Evolutionary conservation across 1,140 invertebrate species (phyloP).

Genomic region (Drosophila obscura): DNA sequence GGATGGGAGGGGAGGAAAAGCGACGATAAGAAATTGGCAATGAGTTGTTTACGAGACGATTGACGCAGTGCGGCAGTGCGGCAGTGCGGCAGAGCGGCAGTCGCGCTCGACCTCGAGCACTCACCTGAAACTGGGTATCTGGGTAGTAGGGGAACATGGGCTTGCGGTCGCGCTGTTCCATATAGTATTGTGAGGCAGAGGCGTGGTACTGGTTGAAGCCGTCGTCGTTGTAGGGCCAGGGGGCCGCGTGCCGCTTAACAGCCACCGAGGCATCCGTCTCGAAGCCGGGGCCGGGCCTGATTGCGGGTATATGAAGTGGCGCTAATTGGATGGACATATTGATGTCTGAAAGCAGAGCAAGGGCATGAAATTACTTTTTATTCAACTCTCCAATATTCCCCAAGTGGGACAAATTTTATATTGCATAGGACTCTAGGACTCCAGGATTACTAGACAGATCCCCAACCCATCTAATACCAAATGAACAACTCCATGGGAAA

Average conservation of each 20-base stretch:
- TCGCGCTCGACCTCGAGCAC: conserved; percentile 27
- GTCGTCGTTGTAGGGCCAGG: conserved; percentile 80
- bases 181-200: conserved; percentile 74
- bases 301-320: conserved; percentile 83
- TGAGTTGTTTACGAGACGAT: conserved; percentile 57
- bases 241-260: conserved; percentile 81
- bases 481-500: too few relatives aligned
- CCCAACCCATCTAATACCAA: too few relatives aligned
- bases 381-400: not conserved
- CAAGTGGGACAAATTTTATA: too few relatives aligned
- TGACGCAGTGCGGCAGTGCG: too few relatives aligned
- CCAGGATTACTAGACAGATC: too few relatives aligned
- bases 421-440: too few relatives aligned
- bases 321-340: conserved; percentile 82
- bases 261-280: conserved; percentile 79
- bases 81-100: conserved; percentile 8
- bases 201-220: conserved; percentile 80
- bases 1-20: not conserved
- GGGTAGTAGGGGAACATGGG: conserved; percentile 82
- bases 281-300: conserved; percentile 80
- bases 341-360: conserved; percentile 60
- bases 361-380: not conserved
- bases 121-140: conserved; percentile 83
- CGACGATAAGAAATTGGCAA: conserved; percentile 30
- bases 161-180: conserved; percentile 82